Base-by-base conservation (phyloP, 1,140 invertebrate species). In the Colletes latitarsis region DNA sequence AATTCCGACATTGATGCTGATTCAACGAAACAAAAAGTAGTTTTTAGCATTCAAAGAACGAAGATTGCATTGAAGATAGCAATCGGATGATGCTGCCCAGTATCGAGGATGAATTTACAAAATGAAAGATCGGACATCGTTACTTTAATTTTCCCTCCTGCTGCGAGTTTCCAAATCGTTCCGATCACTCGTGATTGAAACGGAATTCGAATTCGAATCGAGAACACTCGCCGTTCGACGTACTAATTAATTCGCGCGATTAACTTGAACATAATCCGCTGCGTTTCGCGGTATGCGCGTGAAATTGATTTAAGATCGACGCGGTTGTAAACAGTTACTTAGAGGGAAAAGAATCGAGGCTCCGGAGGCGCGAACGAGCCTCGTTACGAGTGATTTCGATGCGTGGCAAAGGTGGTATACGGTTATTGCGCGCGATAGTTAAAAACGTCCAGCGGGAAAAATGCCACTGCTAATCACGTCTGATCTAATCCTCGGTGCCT, bases 271-370 rank as follows among this genome's bases (percentile, higher is more conserved):
- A 6, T 46, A 46, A 6, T 9, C 43, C 43, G 43, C 43, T 46
- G 43, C 4, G 6, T 6, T 46, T 46, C 43, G 43, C 43, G 68
- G 49, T 21, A 84, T 19, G 60, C 43, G 82, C 82, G 82, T 84
- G 83, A 85, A 85, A 85, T 84, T 85, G 83, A 84, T 85, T 85
- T 81, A 81, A 81, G 82, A 84, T 85, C 66, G 69, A 81, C 77
- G 63, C 77, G 77, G 46, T 9, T 52, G 67, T 71, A 74, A 70
- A 69, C 57, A 77, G 63, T 79, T 68, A 71, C 71, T 67, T 49
- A 68, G 53, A 57, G 14, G 53, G 43, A 53, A 43, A 80, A 63
- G 68, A 68, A 81, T 62, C 57, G 52, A 4, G 57, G n/a, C n/a
- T 39, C 30, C 41, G 57, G 6, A 78, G 70, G 52, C 39, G 64